Percentiles rank a stretch among this genome's conserved stretches.
Evolutionary conservation across 2,113 vertebrate species (phyloP).

Genomic region (Onychorhynchus coronatus): DNA sequence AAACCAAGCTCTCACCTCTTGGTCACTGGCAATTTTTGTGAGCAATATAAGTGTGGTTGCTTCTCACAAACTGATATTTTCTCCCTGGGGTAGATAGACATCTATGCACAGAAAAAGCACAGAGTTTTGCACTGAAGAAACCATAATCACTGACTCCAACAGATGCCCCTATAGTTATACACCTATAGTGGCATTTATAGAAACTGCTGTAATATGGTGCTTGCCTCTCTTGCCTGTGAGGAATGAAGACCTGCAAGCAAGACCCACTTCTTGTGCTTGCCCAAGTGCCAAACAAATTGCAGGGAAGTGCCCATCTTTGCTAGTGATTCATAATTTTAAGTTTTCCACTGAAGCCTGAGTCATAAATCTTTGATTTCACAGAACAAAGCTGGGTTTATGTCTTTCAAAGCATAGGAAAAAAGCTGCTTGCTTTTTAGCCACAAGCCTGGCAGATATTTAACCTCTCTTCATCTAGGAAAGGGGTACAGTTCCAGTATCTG

Average conservation of each 20-base stretch:
- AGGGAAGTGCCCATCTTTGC: not conserved
- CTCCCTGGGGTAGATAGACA: not conserved
- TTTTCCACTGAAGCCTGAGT: not conserved
- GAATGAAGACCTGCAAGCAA: not conserved
- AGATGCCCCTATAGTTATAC: not conserved
- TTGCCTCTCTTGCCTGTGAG: not conserved
- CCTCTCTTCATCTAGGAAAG: not conserved
- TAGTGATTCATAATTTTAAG: not conserved
- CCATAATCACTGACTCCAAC: not conserved
- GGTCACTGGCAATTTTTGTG: not conserved
- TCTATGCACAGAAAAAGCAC: not conserved
- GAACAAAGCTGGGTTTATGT: not conserved
- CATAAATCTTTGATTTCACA: not conserved
- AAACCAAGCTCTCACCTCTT: not conserved
- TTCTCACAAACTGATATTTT: not conserved
- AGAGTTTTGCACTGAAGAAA: not conserved
- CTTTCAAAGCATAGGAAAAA: not conserved
- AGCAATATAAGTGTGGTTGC: not conserved
- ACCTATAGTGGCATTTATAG: not conserved
- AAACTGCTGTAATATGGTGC: not conserved
- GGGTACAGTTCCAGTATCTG: not conserved
- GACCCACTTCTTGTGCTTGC: not conserved
- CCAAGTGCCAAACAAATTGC: fast-evolving
- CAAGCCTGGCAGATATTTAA: not conserved
- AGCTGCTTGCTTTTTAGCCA: not conserved